A percentile compares a stretch with the other conserved stretches of the same genome.
Conservation (phyloP, 2,888 invertebrate species). For the Carpatolechia fugitivella region DNA sequence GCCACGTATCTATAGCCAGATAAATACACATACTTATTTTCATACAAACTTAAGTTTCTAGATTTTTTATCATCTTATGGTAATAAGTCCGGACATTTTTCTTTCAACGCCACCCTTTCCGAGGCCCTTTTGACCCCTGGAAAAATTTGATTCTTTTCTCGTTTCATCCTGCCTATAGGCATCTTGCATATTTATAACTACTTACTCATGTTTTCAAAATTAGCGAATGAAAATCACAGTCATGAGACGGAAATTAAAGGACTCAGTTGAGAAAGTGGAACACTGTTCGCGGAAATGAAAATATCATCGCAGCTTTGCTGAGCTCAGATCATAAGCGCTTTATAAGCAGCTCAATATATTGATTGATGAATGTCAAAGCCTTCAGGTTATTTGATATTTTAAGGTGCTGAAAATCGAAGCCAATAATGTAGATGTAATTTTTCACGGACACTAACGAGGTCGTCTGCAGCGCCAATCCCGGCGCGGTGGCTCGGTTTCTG, state of each 20-base stretch:
- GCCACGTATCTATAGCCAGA: no score
- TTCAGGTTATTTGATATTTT: constrained; percentile 38
- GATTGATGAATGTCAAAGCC: constrained; percentile 33
- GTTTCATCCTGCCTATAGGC: no score
- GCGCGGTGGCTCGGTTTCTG: constrained; percentile 9
- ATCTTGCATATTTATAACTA: no score
- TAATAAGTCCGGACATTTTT: no score
- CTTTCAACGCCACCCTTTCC: no score
- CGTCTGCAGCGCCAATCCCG: constrained; percentile 26
- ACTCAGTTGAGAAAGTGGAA: background rate
- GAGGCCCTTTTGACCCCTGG: no score
- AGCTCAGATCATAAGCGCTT: constrained; percentile 12
- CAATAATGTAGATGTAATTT: constrained; percentile 39
- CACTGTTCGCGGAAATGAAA: background rate
- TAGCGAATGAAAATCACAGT: background rate
- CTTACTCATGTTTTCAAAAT: background rate
- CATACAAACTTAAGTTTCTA: no score
- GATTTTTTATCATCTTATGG: no score
- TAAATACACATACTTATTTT: no score
- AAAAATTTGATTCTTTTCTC: no score
- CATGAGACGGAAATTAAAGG: background rate
- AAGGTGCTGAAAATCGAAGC: constrained; percentile 31
- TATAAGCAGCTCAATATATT: constrained; percentile 21
- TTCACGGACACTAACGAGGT: constrained; percentile 38
- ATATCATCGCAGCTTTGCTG: constrained; percentile 8